Evolutionary conservation across 2,113 vertebrate genomes (phyloP).

Genomic region (Atractosteus spatula): DNA sequence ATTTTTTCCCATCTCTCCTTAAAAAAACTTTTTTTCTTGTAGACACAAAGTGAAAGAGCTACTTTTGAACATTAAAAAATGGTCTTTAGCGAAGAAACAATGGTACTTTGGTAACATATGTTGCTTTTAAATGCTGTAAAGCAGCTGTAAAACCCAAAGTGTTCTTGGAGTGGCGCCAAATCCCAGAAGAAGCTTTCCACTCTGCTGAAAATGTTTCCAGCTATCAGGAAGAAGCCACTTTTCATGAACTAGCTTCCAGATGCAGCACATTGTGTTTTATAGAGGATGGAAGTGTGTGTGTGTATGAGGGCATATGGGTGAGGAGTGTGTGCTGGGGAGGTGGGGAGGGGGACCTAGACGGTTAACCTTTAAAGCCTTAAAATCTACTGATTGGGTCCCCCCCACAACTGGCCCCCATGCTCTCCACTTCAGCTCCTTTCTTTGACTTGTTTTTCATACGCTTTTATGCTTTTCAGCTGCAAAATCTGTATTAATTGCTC

Average conservation of each 20-base stretch:
- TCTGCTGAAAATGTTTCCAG: slow-evolving; percentile 16
- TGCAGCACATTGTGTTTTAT: slow-evolving; percentile 36
- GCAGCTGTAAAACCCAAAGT: slow-evolving; percentile 23
- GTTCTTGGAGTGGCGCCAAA: slow-evolving; percentile 20
- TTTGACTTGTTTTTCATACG: neutral
- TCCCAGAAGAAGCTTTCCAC: slow-evolving; percentile 8
- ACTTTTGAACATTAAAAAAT: slow-evolving; percentile 38
- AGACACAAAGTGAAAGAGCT: slow-evolving; percentile 53
- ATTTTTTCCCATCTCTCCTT: neutral
- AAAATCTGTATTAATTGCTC: slow-evolving; percentile 13
- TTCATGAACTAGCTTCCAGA: slow-evolving; percentile 69
- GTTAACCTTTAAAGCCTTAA: slow-evolving; percentile 27
- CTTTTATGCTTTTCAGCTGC: slow-evolving; percentile 26
- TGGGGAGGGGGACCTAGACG: neutral
- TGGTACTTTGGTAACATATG: slow-evolving; percentile 71
- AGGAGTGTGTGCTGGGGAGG: neutral
- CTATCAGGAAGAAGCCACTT: slow-evolving; percentile 69
- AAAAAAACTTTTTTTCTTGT: slow-evolving; percentile 22
- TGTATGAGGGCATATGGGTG: neutral
- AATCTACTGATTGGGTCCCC: slow-evolving; percentile 15
- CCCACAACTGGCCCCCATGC: neutral
- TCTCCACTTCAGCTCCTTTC: neutral
- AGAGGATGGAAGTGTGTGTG: slow-evolving; percentile 3
- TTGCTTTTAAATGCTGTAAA: slow-evolving; percentile 36
- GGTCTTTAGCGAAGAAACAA: slow-evolving; percentile 66